phyloP scores from a whole-genome alignment of 1,140 invertebrate genomes.

The Pseudoatta argentina region DNA sequence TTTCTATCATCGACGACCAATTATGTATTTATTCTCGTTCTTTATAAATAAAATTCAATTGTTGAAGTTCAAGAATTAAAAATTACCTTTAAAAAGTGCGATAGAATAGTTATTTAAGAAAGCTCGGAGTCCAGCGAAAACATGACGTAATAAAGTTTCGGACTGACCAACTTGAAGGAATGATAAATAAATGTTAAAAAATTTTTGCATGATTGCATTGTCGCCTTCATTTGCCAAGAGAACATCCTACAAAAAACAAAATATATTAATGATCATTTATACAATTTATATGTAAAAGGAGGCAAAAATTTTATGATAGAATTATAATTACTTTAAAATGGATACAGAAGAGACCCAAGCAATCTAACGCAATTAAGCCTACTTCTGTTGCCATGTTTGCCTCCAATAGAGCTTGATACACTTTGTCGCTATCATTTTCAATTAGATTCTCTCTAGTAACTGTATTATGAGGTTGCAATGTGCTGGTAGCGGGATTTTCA shows the following conservation, averaged over 20 bases:
- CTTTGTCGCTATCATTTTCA: constrained; percentile 88
- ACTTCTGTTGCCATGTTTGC: constrained; percentile 96
- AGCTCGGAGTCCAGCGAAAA: constrained; percentile 95
- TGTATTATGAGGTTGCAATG: constrained; percentile 86
- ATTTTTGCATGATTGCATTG: constrained; percentile 91
- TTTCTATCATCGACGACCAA: neutral
- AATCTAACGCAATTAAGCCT: constrained; percentile 94
- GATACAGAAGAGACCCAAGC: constrained; percentile 93
- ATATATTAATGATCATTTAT: neutral
- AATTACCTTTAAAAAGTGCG: constrained; percentile 92
- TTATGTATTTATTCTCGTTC: neutral
- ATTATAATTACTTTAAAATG: constrained; percentile 89
- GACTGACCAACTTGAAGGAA: constrained; percentile 96
- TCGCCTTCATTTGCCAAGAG: constrained; percentile 90
- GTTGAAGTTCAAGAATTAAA: neutral
- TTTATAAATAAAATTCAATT: neutral
- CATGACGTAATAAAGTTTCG: constrained; percentile 94
- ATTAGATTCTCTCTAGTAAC: constrained; percentile 87
- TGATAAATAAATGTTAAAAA: constrained; percentile 94
- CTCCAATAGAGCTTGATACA: constrained; percentile 91
- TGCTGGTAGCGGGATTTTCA: constrained; percentile 86
- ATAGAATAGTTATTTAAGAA: constrained; percentile 96
- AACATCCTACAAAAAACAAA: constrained; percentile 84
- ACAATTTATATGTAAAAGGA: neutral
- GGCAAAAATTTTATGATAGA: neutral